These are phyloP conservation scores for Drosophila quadrilineata DNA, from an alignment of 1,140 invertebrate species.

Conservation along the genomic window DNA sequence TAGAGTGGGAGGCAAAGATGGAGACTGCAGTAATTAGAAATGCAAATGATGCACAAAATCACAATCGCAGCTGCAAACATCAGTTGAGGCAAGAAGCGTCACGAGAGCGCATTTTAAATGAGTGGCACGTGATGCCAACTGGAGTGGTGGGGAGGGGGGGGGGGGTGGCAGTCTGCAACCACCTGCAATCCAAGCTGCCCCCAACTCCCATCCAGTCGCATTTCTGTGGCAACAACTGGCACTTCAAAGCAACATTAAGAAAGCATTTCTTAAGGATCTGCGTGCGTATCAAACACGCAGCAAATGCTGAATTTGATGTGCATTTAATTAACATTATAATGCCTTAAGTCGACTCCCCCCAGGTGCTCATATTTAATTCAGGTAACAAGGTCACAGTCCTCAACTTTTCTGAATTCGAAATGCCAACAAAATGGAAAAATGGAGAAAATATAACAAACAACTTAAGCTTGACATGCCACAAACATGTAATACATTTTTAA, in stretches of 20 bases:
- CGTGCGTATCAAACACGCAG: slow-evolving; percentile 19
- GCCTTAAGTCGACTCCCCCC: neutral
- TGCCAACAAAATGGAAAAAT: no score
- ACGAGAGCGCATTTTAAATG: slow-evolving; percentile 37
- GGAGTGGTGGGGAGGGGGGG: neutral
- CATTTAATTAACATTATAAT: slow-evolving; percentile 37
- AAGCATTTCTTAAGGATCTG: slow-evolving; percentile 8
- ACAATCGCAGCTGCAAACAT: slow-evolving; percentile 17
- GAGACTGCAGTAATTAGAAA: slow-evolving; percentile 42
- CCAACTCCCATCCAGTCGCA: neutral
- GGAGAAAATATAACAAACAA: no score
- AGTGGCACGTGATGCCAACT: slow-evolving; percentile 7
- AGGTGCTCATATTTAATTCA: neutral
- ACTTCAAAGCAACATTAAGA: slow-evolving; percentile 17
- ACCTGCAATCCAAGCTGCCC: neutral
- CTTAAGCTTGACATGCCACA: no score
- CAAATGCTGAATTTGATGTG: slow-evolving; percentile 23
- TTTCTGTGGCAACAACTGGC: slow-evolving; percentile 2
- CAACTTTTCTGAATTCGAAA: no score
- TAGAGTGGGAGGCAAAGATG: neutral
- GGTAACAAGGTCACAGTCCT: slow-evolving; percentile 14
- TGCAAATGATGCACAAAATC: slow-evolving; percentile 44
- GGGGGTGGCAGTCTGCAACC: neutral
- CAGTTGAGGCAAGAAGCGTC: slow-evolving; percentile 8
- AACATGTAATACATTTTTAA: no score